phyloP scores from a whole-genome alignment of 2,888 invertebrate genomes.

The Tiliacea aurago region DNA sequence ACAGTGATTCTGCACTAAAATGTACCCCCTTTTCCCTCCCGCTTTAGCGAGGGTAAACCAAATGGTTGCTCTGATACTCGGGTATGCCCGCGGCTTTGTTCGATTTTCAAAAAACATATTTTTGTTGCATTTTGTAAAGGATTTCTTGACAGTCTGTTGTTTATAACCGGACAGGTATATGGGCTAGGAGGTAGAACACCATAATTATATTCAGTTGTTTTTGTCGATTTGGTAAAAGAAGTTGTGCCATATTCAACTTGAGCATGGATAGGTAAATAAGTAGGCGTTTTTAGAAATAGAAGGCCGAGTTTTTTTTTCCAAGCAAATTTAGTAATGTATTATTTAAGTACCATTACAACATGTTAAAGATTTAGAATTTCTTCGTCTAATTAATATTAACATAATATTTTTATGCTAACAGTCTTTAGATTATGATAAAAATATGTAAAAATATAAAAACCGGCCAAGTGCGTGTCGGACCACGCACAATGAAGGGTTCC shows the following conservation, averaged over 20 bases:
- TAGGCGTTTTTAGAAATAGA: not conserved
- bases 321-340: not conserved
- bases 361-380: not conserved
- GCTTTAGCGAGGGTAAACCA: constrained; percentile 23
- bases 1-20: constrained; percentile 20
- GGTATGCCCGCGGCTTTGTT: constrained; percentile 10
- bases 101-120: constrained; percentile 19
- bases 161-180: constrained; percentile 3
- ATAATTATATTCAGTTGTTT: not conserved
- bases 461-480: too few relatives aligned
- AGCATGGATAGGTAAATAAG: not conserved
- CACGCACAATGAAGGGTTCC: too few relatives aligned
- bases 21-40: not conserved
- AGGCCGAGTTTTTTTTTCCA: not conserved
- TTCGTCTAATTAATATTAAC: not conserved
- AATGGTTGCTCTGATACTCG: constrained; percentile 15
- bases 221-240: not conserved
- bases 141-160: constrained; percentile 17
- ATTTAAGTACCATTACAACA: not conserved
- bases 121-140: constrained; percentile 5
- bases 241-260: not conserved
- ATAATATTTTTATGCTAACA: not conserved
- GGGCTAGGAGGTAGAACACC: too few relatives aligned
- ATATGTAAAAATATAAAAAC: not conserved
- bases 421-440: too few relatives aligned